Base-by-base conservation (phyloP, 2,113 vertebrate genomes). In the Dissostichus mawsoni region DNA sequence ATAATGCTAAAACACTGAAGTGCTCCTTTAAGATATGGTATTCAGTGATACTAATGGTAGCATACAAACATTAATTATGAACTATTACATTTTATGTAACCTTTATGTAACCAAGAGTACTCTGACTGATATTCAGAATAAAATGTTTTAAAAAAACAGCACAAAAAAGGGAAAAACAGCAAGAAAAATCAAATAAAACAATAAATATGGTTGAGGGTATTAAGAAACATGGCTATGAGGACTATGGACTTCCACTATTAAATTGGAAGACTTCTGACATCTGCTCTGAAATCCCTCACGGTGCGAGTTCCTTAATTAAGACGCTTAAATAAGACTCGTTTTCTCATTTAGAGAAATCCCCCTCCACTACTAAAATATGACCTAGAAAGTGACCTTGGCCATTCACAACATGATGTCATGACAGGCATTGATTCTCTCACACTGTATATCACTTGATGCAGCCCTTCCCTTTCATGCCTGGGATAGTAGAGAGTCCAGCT, bases 401-500 rank as follows among this genome's bases (percentile, higher is more conserved):
- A 82, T 89, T 89, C 76, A 86, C 88, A 84, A 88, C 71, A 82
- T 50, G 14, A 53, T 74, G 67, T 74, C 79, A 80, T 69, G 87
- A 84, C 77, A 88, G 78, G 18, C 82, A 91, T 87, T 55, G 86
- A 90, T 90, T 90, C 88, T 76, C 20, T 51, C 47, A 57, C 59
- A 25, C 62, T 51, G 75, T 74, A 66, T 14, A 73, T 90, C 81
- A 78, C 76, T 76, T 64, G 74, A 80, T 67, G 76, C 70, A 4
- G 52, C 23, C 56, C 74, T 69, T 81, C 69, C 65, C 81, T 85
- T 84, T 78, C 51, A 57, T 76, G 68, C 58, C 47, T 44, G 29
- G 62, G 52, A 82, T 71, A 50, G 61, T 25, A 68, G 62, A 20
- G 55, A 87, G 86, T 80, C 71, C 72, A 73, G 69, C 67, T 52